These are phyloP conservation scores for Onychomys leucogaster DNA, from an alignment of 2,797 vertebrate species.

Conservation along the genomic window DNA sequence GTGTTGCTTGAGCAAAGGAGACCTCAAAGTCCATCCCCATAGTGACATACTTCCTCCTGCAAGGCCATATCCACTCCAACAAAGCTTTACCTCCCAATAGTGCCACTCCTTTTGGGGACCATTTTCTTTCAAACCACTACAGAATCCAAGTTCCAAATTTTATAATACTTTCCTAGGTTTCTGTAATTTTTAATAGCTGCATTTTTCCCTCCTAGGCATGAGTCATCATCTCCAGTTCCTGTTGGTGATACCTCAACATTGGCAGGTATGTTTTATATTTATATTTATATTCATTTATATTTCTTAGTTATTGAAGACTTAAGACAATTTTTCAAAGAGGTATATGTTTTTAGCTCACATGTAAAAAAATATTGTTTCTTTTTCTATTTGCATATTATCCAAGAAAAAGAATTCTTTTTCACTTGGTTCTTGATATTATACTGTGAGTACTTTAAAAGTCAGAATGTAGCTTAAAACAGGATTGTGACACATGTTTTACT, in stretches of 20 bases:
- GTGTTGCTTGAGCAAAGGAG: neutral
- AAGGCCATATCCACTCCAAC: too few relatives aligned
- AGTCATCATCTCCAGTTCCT: conserved; percentile 80
- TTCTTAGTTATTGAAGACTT: conserved; percentile 32
- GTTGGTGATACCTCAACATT: conserved; percentile 81
- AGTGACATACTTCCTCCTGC: neutral
- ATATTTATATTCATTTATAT: conserved; percentile 48
- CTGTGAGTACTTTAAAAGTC: neutral
- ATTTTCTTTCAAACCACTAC: neutral
- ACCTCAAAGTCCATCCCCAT: neutral
- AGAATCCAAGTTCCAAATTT: neutral
- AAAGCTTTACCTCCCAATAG: neutral
- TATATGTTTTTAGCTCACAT: neutral
- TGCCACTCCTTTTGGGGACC: neutral
- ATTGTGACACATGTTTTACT: neutral
- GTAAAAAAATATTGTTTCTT: neutral
- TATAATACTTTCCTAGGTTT: conserved; percentile 14
- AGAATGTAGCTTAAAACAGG: conserved; percentile 34
- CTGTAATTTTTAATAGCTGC: conserved; percentile 70
- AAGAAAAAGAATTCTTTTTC: conserved; percentile 38
- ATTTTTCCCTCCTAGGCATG: conserved; percentile 75
- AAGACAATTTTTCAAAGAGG: conserved; percentile 21
- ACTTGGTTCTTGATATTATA: conserved; percentile 1
- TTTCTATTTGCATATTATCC: neutral
- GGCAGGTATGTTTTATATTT: conserved; percentile 87